Evolutionary conservation across 2,797 vertebrate species (phyloP).

Genomic region (Pseudopleuronectes americanus): DNA sequence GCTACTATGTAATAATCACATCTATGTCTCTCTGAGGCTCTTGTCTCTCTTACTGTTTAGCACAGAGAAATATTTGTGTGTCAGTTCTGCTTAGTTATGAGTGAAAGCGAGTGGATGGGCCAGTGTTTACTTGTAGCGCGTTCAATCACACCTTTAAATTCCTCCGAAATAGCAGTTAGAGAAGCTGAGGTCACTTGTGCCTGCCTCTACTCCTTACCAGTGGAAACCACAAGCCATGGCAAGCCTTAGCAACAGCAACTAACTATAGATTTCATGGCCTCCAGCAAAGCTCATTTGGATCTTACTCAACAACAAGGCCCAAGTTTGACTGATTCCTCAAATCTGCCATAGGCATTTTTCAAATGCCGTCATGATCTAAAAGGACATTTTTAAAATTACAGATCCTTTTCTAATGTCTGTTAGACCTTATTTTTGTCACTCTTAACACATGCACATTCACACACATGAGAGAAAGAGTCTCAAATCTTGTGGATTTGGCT

Average conservation of each 20-base stretch:
- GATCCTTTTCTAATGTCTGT: conserved; percentile 30
- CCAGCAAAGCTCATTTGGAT: conserved; percentile 43
- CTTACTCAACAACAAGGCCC: conserved; percentile 27
- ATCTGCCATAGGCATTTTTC: conserved; percentile 18
- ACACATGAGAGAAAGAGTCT: conserved; percentile 21
- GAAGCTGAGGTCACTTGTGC: conserved; percentile 55
- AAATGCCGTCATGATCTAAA: conserved; percentile 19
- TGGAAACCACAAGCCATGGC: conserved; percentile 65
- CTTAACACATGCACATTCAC: conserved; percentile 21
- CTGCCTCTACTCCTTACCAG: conserved; percentile 56
- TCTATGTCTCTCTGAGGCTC: conserved; percentile 18
- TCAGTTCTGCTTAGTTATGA: conserved; percentile 34
- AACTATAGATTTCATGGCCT: conserved; percentile 66
- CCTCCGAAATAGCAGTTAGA: conserved; percentile 31
- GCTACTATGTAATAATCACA: conserved; percentile 40
- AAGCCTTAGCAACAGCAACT: conserved; percentile 51
- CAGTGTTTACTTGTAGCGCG: conserved; percentile 41
- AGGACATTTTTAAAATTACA: conserved; percentile 29
- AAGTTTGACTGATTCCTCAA: conserved; percentile 13
- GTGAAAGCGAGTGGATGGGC: conserved; percentile 41
- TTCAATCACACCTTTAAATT: conserved; percentile 69
- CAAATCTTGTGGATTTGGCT: conserved; percentile 51
- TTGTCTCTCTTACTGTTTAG: conserved; percentile 15
- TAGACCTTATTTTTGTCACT: conserved; percentile 14
- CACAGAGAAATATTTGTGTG: conserved; percentile 12